phyloP scores from a whole-genome alignment of 1,140 invertebrate species.

The Nomia melanderi region DNA sequence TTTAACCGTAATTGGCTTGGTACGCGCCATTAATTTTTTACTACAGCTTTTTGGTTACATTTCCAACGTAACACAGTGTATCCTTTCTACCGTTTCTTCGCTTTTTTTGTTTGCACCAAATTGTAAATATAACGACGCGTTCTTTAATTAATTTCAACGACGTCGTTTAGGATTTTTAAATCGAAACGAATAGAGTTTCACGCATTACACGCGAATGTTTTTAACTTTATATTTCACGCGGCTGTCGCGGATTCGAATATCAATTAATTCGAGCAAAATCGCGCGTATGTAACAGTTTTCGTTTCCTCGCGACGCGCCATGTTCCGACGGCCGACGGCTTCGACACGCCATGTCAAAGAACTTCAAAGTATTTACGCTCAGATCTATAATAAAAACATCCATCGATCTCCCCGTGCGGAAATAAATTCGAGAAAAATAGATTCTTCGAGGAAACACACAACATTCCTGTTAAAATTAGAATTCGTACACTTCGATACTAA shows the following conservation, averaged over 20 bases:
- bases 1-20: slow-evolving; percentile 8
- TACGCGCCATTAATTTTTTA: slow-evolving; percentile 4
- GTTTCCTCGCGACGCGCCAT: neutral
- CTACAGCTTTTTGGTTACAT: neutral
- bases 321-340: slow-evolving; percentile 46
- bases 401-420: neutral
- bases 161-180: neutral
- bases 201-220: neutral
- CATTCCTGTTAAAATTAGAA: neutral
- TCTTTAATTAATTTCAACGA: neutral
- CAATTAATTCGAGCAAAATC: no score
- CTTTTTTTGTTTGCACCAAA: neutral
- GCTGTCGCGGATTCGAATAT: neutral
- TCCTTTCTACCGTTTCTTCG: neutral
- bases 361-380: neutral
- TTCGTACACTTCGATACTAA: neutral
- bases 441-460: neutral
- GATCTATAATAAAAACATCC: neutral
- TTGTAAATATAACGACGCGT: neutral
- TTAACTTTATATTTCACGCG: neutral
- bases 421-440: neutral
- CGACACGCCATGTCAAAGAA: neutral
- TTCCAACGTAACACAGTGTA: neutral
- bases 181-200: neutral
- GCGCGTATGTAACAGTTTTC: rapidly evolving